Base-by-base conservation (phyloP, 2,888 invertebrate genomes). In the Hypsopygia costalis region DNA sequence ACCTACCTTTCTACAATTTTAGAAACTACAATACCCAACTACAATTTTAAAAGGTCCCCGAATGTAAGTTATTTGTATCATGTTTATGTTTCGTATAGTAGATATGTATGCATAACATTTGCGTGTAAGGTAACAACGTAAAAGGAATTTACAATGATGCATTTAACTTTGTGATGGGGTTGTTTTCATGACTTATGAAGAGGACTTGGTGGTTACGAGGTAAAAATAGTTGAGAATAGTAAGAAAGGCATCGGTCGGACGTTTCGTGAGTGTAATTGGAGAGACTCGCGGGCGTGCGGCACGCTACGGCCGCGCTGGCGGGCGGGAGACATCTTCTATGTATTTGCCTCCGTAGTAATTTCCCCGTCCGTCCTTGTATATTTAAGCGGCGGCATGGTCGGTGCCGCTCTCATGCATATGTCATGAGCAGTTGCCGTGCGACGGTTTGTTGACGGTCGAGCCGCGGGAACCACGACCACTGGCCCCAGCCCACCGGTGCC, bases 401-500 rank as follows among this genome's bases (percentile, higher is more conserved):
- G 67, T 64, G 74, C 72, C 74, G 65, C 72, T 81, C 79, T 86
- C 85, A 88, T 88, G 86, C 87, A 88, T 87, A 86, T 86, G 85
- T 88, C 85, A 88, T 88, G 87, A 88, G 81, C 78, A 71, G 88
- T 88, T 87, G 87, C 88, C 70, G 62, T 47, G 88, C 86, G 76
- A 87, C 87, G 67, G 86, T 87, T 88, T 88, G 88, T 88, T 88
- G 88, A 69, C 86, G 81, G 78, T 80, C 58, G 61, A 63, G 61
- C 67, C 81, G 81, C 81, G 85, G 82, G 83, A 86, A 85, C 71
- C 64, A 62, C 75, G 62, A 69, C 79, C 76, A 72, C 60, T 66
- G 72, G 72, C 69, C 72, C 71, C 58, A 41, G 55, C 66, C 66
- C 61, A 61, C 46, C 49, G 36, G 32, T 40, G 43, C 73, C 72